Evolutionary conservation across 1,140 invertebrate genomes (phyloP).

Genomic region (Lepidotrigona ventralis): DNA sequence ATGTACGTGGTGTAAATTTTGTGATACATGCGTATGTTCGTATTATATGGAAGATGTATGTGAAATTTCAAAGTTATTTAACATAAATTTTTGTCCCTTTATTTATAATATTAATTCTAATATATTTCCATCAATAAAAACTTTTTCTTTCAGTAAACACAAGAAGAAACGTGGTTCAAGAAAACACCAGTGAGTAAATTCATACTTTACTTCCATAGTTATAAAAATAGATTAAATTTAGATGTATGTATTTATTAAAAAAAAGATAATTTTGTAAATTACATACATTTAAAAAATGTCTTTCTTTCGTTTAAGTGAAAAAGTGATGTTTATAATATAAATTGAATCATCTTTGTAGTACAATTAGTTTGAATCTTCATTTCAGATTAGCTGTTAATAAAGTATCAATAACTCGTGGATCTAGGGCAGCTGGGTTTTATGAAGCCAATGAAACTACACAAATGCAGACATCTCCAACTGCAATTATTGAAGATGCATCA

Average conservation of each 20-base stretch:
- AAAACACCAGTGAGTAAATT: constrained; percentile 74
- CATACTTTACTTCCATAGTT: constrained; percentile 11
- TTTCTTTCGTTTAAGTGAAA: not conserved
- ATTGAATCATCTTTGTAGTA: constrained; percentile 15
- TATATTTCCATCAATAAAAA: constrained; percentile 57
- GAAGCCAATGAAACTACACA: constrained; percentile 68
- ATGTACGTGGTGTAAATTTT: constrained; percentile 32
- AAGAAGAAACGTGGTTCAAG: constrained; percentile 76
- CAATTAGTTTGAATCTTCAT: constrained; percentile 37
- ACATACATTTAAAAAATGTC: not conserved
- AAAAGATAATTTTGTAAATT: not conserved
- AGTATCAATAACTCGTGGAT: constrained; percentile 64
- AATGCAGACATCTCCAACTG: constrained; percentile 67
- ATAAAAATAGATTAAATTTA: not conserved
- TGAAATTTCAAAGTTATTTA: constrained; percentile 6
- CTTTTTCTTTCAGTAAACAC: constrained; percentile 77
- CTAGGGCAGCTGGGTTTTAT: constrained; percentile 67
- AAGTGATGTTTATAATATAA: not conserved
- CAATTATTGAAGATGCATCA: constrained; percentile 69
- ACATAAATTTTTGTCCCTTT: constrained; percentile 62
- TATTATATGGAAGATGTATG: constrained; percentile 27
- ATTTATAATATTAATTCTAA: constrained; percentile 48
- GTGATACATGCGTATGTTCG: constrained; percentile 25
- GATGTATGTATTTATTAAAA: not conserved
- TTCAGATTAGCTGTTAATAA: constrained; percentile 70